These are phyloP conservation scores for Spilosoma lubricipeda DNA, from an alignment of 2,888 invertebrate genomes.

Conservation along the genomic window DNA sequence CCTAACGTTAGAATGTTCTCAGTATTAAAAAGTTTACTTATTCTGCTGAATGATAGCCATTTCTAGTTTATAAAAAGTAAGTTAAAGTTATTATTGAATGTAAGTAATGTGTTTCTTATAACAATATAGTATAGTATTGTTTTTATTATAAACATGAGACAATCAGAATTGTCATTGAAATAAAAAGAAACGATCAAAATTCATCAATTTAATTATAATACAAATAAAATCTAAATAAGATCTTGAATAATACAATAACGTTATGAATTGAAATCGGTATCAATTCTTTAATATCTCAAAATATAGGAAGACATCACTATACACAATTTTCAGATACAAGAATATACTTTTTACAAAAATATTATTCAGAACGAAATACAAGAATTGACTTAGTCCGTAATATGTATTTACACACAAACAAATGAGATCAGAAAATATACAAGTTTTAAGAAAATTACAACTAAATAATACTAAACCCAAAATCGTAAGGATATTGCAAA, in stretches of 20 bases:
- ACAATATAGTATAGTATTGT: not conserved
- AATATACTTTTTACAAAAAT: conserved; percentile 36
- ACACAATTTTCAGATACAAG: conserved; percentile 50
- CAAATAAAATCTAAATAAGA: conserved; percentile 50
- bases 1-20: no score
- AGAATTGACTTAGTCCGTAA: conserved; percentile 53
- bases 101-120: not conserved
- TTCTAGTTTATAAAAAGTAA: no score
- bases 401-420: conserved; percentile 73
- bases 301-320: conserved; percentile 50
- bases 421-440: conserved; percentile 84
- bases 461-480: conserved; percentile 65
- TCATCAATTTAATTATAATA: conserved; percentile 55
- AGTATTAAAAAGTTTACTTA: no score
- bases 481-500: conserved; percentile 49
- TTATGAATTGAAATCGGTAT: conserved; percentile 32
- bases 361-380: conserved; percentile 62
- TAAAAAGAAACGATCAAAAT: conserved; percentile 7
- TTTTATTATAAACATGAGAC: not conserved
- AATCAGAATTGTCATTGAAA: not conserved
- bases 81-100: not conserved
- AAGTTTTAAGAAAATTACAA: conserved; percentile 60
- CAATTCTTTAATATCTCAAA: conserved; percentile 33
- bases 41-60: no score
- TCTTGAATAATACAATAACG: conserved; percentile 48